A percentile compares a stretch with the other conserved stretches of the same genome.
Evolutionary conservation across 1,140 invertebrate genomes (phyloP).

Genomic region (Neotoxoptera formosana): DNA sequence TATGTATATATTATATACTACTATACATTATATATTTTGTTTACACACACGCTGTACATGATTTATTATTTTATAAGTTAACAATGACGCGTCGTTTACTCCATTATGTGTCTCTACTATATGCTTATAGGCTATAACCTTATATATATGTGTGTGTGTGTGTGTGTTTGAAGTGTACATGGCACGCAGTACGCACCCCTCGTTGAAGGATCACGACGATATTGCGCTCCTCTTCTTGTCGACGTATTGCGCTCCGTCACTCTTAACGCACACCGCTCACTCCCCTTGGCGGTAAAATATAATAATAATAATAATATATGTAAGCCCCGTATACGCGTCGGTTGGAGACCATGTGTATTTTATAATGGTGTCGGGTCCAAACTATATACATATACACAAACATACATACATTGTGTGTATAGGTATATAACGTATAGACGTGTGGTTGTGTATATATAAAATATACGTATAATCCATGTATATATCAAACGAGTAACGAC

Average conservation of each 20-base stretch:
- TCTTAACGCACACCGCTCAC: background rate
- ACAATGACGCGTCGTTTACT: background rate
- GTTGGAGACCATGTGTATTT: background rate
- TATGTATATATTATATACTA: too few species aligned
- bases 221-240: background rate
- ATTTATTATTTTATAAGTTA: background rate
- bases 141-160: too few species aligned
- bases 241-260: background rate
- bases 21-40: background rate
- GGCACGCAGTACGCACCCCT: background rate
- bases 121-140: background rate
- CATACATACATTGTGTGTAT: background rate
- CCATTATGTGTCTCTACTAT: background rate
- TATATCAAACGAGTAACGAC: background rate
- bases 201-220: background rate
- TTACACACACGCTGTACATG: background rate
- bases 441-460: background rate
- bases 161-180: background rate
- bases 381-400: background rate
- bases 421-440: background rate
- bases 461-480: background rate
- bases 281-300: background rate
- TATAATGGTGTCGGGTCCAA: background rate
- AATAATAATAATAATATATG: background rate
- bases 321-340: background rate